Evolutionary conservation across 2,888 invertebrate genomes (phyloP).

Genomic region (Cryptus viduatorius): DNA sequence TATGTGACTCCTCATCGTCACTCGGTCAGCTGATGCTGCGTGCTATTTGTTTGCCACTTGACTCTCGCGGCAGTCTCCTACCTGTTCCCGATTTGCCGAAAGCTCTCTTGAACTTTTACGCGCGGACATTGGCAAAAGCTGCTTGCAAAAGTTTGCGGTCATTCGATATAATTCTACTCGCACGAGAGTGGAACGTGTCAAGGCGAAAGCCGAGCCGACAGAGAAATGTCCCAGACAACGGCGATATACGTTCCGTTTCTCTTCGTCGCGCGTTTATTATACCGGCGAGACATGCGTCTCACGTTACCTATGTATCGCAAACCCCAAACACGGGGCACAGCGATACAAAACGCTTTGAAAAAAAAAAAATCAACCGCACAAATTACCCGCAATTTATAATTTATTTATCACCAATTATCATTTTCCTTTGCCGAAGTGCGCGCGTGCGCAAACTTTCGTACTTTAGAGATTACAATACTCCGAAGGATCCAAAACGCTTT

Average conservation of each 20-base stretch:
- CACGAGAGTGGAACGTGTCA: background rate
- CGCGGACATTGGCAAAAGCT: background rate
- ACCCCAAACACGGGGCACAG: background rate
- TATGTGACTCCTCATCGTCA: background rate
- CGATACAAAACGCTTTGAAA: background rate
- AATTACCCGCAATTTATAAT: background rate
- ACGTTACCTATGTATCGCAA: background rate
- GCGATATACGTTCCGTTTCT: background rate
- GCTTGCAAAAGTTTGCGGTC: background rate
- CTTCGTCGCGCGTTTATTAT: background rate
- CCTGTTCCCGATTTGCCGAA: constrained; percentile 48
- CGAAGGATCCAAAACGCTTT: background rate
- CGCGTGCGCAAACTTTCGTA: too few species aligned
- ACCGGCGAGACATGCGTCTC: background rate
- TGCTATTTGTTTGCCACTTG: constrained; percentile 38
- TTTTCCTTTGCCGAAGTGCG: background rate
- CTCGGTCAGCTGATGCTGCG: constrained; percentile 48
- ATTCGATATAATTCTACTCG: background rate
- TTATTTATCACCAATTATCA: background rate
- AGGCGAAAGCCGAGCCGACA: constrained; percentile 34
- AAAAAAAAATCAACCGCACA: background rate
- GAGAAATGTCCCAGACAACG: background rate
- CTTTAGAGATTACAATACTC: too few species aligned
- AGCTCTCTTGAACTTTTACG: constrained; percentile 10
- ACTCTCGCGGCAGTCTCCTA: constrained; percentile 27